phyloP scores from a whole-genome alignment of 1,140 invertebrate species.

The Solenopsis invicta region DNA sequence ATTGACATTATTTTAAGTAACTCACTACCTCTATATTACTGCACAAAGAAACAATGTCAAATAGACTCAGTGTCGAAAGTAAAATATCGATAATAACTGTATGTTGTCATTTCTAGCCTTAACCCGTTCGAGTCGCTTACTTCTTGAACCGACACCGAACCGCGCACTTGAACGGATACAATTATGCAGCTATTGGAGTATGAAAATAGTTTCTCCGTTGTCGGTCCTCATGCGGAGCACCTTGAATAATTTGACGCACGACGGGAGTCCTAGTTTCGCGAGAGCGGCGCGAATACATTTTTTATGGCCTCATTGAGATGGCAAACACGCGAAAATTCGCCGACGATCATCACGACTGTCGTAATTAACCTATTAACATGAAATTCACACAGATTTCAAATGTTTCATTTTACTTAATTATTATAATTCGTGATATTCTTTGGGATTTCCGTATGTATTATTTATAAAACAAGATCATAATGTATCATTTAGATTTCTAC shows the following conservation, averaged over 20 bases:
- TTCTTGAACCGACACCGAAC: constrained; percentile 51
- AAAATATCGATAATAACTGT: constrained; percentile 13
- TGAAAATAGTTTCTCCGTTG: constrained; percentile 63
- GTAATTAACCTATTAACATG: constrained; percentile 23
- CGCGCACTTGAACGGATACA: constrained; percentile 56
- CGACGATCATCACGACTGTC: not conserved
- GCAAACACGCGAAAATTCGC: constrained; percentile 42
- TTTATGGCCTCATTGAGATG: constrained; percentile 50
- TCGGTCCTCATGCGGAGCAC: constrained; percentile 52
- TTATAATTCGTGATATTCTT: not conserved
- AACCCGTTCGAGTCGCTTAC: constrained; percentile 17
- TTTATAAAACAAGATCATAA: not conserved
- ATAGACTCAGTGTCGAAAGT: not conserved
- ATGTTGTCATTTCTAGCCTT: constrained; percentile 36
- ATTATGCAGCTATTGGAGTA: constrained; percentile 62
- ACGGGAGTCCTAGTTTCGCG: constrained; percentile 49
- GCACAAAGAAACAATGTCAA: not conserved
- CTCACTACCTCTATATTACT: not conserved
- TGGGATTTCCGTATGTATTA: not conserved
- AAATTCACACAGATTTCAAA: not conserved
- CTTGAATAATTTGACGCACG: constrained; percentile 64
- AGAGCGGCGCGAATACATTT: constrained; percentile 52
- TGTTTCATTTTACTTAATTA: not conserved
- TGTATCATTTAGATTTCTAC: not conserved
- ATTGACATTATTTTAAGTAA: not conserved